Conservation (phyloP, 2,797 vertebrate genomes). For the Phrynocephalus guinanensis region DNA sequence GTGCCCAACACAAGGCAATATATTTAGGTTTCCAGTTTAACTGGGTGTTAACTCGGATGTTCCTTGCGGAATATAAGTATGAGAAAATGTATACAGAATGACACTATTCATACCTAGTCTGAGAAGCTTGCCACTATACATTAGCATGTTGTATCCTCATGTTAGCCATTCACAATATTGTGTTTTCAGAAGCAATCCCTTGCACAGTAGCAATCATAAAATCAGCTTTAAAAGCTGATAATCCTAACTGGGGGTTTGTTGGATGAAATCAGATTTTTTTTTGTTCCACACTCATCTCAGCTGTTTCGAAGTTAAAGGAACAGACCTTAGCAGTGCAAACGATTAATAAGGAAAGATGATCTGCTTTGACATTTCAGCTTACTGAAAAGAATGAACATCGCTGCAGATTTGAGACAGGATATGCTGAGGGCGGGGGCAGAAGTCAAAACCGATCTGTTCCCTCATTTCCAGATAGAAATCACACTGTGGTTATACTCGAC, state of each 20-base stretch:
- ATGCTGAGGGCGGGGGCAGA: background rate
- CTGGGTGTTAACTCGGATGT: background rate
- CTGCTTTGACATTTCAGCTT: conserved; percentile 63
- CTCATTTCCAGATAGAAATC: background rate
- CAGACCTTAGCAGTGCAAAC: conserved; percentile 42
- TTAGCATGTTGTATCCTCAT: background rate
- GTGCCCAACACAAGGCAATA: background rate
- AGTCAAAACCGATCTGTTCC: no score
- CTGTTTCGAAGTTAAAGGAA: conserved; percentile 56
- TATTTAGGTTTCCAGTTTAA: no score
- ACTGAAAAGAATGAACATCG: conserved; percentile 52
- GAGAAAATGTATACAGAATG: background rate
- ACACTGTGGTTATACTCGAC: background rate
- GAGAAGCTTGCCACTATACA: accelerated
- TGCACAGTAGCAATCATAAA: no score
- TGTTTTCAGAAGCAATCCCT: no score
- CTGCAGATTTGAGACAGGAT: conserved; percentile 31
- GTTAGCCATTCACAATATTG: background rate
- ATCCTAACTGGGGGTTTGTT: conserved; percentile 20
- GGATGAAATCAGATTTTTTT: background rate
- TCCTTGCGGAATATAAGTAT: background rate
- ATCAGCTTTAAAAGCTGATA: background rate
- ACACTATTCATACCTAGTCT: background rate
- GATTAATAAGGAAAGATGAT: conserved; percentile 55
- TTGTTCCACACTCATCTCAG: conserved; percentile 10